Evolutionary conservation across 1,140 invertebrate species (phyloP), one percentile per base, ranked within the genome.

Genomic region (Apis florea): DNA sequence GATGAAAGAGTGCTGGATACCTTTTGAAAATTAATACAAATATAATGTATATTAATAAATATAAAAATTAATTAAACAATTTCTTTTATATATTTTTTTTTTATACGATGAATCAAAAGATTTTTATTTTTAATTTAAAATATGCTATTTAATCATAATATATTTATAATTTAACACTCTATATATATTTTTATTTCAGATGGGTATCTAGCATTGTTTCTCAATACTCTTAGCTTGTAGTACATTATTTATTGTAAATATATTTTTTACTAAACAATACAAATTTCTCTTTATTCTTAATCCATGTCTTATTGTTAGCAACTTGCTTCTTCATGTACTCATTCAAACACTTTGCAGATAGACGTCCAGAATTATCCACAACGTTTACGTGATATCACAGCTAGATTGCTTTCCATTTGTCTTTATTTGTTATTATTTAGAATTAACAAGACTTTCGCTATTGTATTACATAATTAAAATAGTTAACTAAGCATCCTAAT

Each of bases 1-100:
- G 71, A 71, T 84, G 88, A 90, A 90, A 92, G 85, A 90, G 81
- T 93, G 91, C 90, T 85, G 84, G 91, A 91, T 92, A 90, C 88
- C 84, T 88, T 78, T 86, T 85, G 80, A 81, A 89, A 88, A 85
- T 79, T 47, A 64, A 71, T 26, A 56, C 15, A 9, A 59, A 13
- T 47, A 15, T 54, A 63, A 26, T 66, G 5, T 40, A 40, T 68
- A 49, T 26, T 47, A n/a, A 58, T 75, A 68, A 51, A 66, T 66
- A 66, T 40, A 0, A 40, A 40, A 40, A 40, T 40, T 40, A 40
- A 40, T 40, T 40, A 40, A 40, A 40, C 31, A 40, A 40, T 40
- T 40, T 40, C 3, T 31, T 6, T 40, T 40, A 40, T 40, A 5
- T 40, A 40, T n/a, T n/a, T 40, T 40, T 40, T 2, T 31, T 6